Evolutionary conservation across 2,113 vertebrate species (phyloP), one percentile per base, ranked within the genome.

Genomic region (Lamprologus callipterus): DNA sequence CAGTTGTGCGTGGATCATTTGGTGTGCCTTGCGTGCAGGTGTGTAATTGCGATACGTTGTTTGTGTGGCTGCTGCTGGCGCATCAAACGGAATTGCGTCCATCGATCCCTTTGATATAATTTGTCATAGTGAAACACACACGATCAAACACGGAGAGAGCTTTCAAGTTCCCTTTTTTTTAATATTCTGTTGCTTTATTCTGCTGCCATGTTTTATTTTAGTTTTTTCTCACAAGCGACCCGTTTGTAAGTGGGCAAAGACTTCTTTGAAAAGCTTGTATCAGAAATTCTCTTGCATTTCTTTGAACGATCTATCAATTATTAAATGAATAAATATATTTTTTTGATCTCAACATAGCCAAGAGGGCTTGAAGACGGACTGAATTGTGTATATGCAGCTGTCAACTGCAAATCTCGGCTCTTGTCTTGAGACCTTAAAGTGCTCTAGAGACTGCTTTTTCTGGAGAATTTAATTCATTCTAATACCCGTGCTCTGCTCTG

Each of bases 1-100:
- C 80, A 90, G 84, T 78, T 87, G 70, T 85, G 85, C 49, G 65
- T 85, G 94, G 92, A 94, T 93, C 93, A 93, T 95, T 96, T 95
- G 94, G 89, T 81, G 63, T 88, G 75, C 86, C 90, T 93, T 87
- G 87, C 88, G 33, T 91, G 94, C 94, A 95, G 94, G 95, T 95
- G 94, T 95, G 89, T 95, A 91, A 94, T 95, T 93, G 94, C 85
- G 68, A 89, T 89, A 42, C 80, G 79, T 85, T 89, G 82, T 55
- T 87, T 91, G 87, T 92, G 89, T 86, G 87, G 65, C 81, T 70
- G 83, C 92, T 86, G 84, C 82, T 86, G 83, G 84, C 78, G 80
- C 88, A 83, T 92, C 89, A 88, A 91, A 88, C 80, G 16, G 58
- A 82, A 49, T 47, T 57, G 86, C 63, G 49, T 86, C 87, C 60